Conservation (phyloP, 2,113 vertebrate genomes). For the Toxotes jaculatrix region DNA sequence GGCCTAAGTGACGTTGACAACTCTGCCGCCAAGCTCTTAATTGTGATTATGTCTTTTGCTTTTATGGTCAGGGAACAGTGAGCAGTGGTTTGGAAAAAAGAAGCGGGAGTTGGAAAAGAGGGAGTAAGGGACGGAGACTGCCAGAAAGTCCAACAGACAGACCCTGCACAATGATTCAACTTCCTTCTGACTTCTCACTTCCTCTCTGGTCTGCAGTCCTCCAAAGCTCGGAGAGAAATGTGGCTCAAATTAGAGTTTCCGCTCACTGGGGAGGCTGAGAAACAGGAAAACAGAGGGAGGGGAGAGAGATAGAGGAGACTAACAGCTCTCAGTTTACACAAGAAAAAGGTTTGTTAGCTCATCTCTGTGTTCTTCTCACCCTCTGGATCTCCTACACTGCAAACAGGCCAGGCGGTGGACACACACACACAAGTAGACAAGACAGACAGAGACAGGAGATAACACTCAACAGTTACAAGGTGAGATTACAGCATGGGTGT, state of each 20-base stretch:
- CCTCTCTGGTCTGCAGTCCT: constrained; percentile 72
- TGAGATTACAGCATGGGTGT: constrained; percentile 67
- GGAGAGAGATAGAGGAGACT: constrained; percentile 37
- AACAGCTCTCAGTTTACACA: constrained; percentile 68
- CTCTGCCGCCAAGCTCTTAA: constrained; percentile 14
- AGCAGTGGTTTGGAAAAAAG: constrained; percentile 22
- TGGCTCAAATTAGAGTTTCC: constrained; percentile 85
- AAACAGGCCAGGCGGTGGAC: constrained; percentile 10
- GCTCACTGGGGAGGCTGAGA: constrained; percentile 75
- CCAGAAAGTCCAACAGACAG: constrained; percentile 64
- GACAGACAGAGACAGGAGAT: constrained; percentile 55
- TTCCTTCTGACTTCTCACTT: constrained; percentile 79
- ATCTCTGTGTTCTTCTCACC: constrained; percentile 41
- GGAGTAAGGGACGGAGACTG: constrained; percentile 29
- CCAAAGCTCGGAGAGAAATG: constrained; percentile 79
- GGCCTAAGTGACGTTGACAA: constrained; percentile 5
- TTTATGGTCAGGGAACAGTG: background rate
- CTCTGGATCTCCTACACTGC: constrained; percentile 24
- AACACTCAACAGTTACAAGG: constrained; percentile 73
- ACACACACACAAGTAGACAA: constrained; percentile 18
- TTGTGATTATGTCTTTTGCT: constrained; percentile 21
- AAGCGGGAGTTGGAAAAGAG: constrained; percentile 25
- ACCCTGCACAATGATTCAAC: constrained; percentile 81
- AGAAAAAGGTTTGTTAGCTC: constrained; percentile 66
- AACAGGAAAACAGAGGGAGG: constrained; percentile 79